Percentiles rank a stretch among this genome's conserved stretches.
Conservation (phyloP, 2,888 invertebrate genomes). For the Harpalus rufipes region DNA sequence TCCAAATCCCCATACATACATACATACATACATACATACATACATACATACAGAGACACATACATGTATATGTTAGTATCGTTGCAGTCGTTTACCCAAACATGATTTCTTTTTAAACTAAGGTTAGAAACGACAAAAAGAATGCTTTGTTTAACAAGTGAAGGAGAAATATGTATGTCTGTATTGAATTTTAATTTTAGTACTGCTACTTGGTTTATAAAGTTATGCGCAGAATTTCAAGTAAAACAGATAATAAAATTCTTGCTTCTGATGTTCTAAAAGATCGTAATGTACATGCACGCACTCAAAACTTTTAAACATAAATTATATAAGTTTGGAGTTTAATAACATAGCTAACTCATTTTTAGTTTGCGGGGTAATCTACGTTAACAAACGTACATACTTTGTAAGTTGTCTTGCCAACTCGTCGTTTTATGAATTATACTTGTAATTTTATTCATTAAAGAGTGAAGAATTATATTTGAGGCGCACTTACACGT, state of each 20-base stretch:
- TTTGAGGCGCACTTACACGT: constrained; percentile 28
- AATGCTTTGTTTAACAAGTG: constrained; percentile 40
- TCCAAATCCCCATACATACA: constrained; percentile 8
- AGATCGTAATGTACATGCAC: constrained; percentile 14
- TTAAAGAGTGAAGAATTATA: constrained; percentile 40
- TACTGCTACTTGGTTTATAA: constrained; percentile 1
- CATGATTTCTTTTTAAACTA: constrained; percentile 47
- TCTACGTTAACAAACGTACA: constrained; percentile 11
- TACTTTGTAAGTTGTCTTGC: constrained; percentile 22
- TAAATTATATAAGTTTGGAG: constrained; percentile 37
- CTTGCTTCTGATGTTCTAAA: constrained; percentile 3
- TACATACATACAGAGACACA: no score
- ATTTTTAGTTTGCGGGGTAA: constrained; percentile 30
- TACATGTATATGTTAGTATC: constrained; percentile 15
- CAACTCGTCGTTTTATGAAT: constrained; percentile 25
- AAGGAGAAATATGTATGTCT: constrained; percentile 19
- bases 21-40: no score
- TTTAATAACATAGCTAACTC: constrained; percentile 29
- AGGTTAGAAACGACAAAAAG: constrained; percentile 12
- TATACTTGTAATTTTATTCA: constrained; percentile 37
- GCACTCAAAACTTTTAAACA: constrained; percentile 32
- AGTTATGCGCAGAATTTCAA: background rate
- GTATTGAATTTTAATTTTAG: constrained; percentile 12
- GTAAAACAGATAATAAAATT: constrained; percentile 22
- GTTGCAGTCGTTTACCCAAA: constrained; percentile 31